Conservation (phyloP, 2,797 vertebrate genomes). For the Carapus acus region DNA sequence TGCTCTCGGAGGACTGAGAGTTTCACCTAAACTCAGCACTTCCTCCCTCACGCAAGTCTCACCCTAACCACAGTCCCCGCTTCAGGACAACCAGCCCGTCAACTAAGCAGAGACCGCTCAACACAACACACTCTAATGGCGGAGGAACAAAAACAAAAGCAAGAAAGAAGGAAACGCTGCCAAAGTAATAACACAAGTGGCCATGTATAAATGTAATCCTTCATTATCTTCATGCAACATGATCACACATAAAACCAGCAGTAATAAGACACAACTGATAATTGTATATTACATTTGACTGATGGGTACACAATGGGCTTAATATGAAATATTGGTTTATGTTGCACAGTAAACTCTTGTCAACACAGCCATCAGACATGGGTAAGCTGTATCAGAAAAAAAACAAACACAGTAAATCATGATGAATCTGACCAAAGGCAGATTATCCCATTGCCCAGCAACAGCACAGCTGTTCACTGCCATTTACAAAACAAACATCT, state of each 20-base stretch:
- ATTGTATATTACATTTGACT: too few species aligned
- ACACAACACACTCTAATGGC: too few species aligned
- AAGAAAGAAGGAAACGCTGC: too few species aligned
- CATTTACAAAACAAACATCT: constrained; percentile 72
- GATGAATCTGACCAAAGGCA: constrained; percentile 57
- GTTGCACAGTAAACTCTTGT: constrained; percentile 10
- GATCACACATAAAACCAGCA: too few species aligned
- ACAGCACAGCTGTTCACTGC: constrained; percentile 63
- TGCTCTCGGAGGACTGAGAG: constrained; percentile 17
- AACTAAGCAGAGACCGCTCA: too few species aligned
- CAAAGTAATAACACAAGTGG: too few species aligned
- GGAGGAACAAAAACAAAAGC: too few species aligned
- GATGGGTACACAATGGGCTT: too few species aligned
- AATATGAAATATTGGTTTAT: constrained; percentile 6
- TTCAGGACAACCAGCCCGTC: not conserved
- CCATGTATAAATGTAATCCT: too few species aligned
- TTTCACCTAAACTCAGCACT: constrained; percentile 16
- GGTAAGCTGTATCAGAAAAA: not conserved
- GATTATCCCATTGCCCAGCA: constrained; percentile 64
- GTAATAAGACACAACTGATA: too few species aligned
- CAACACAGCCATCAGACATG: constrained; percentile 11
- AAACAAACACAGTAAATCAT: constrained; percentile 21
- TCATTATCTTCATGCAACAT: too few species aligned
- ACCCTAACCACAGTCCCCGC: not conserved
- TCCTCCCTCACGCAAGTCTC: constrained; percentile 14